Evolutionary conservation across 2,113 vertebrate species (phyloP), one percentile per base, ranked within the genome.

Genomic region (Larimichthys crocea): DNA sequence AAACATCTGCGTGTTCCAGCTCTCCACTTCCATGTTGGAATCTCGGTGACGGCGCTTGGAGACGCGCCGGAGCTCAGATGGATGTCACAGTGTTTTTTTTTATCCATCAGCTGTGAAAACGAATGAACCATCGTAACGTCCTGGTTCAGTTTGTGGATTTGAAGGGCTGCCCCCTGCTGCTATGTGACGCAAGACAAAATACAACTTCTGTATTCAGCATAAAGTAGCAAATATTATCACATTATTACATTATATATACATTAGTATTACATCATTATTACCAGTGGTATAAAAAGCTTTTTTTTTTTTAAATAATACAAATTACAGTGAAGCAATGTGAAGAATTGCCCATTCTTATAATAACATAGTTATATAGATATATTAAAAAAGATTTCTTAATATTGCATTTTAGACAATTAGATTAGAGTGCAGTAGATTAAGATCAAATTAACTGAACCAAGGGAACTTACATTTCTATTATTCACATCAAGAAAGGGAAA

Each of bases 161-260:
- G 67, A 44, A n/a, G 52, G 67, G 67, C 71, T 83, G 86, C 76
- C 75, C 82, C 76, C 89, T 79, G 74, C 78, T 79, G 86, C 65
- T 48, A 0, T 4, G 31, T 69, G 67, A 79, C 31, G 12, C 15
- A 3, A 53, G 20, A 57, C 7, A 29, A 4, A 68, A 42, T 22
- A 62, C 17, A 61, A n/a, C 61, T 63, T 15, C 2, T 19, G 16
- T 50, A 3, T 8, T 11, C 22, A 66, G 44, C 17, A 17, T 24
- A 19, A 29, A 26, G 2, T 4, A 29, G 35, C 35, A 35, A 35
- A 35, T 26, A 26, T 26, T 26, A 26, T 26, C 2, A 26, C 26
- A 26, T 26, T 26, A 26, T 26, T 26, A 26, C 26, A 26, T 26
- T 26, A 26, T 26, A 26, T 26, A 26, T 26, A 26, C 26, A 26